Percentiles rank a stretch among this genome's conserved stretches.
phyloP scores from a whole-genome alignment of 2,113 vertebrate genomes.

The Cervus canadensis region DNA sequence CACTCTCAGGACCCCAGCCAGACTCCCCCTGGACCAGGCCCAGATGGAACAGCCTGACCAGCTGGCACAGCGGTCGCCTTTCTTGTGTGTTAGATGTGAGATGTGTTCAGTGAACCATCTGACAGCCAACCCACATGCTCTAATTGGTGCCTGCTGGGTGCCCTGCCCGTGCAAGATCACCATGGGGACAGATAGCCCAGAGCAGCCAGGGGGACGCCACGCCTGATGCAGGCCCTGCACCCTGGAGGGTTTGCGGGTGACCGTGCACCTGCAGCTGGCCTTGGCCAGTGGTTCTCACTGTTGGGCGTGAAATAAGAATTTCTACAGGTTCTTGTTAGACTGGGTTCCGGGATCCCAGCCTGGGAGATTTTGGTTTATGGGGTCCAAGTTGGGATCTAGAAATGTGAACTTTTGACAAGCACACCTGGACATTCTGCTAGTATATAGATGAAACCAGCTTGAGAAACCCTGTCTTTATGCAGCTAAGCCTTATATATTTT shows the following conservation, averaged over 20 bases:
- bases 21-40: slow-evolving; percentile 19
- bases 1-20: not conserved
- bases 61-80: slow-evolving; percentile 30
- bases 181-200: not conserved
- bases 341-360: not conserved
- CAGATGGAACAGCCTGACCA: slow-evolving; percentile 32
- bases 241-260: not conserved
- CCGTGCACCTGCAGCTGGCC: not conserved
- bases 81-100: slow-evolving; percentile 24
- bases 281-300: not conserved
- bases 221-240: fast-evolving
- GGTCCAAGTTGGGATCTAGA: not conserved
- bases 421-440: not conserved
- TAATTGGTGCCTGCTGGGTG: slow-evolving; percentile 41
- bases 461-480: not conserved
- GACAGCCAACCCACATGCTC: slow-evolving; percentile 18
- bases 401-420: not conserved
- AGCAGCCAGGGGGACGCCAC: fast-evolving
- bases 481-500: not conserved
- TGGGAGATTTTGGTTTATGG: not conserved
- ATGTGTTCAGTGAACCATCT: slow-evolving; percentile 31
- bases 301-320: not conserved
- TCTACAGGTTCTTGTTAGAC: not conserved
- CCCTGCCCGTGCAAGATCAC: not conserved
- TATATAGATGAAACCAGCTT: not conserved